Evolutionary conservation across 2,113 vertebrate species (phyloP).

Genomic region (Upupa epops): DNA sequence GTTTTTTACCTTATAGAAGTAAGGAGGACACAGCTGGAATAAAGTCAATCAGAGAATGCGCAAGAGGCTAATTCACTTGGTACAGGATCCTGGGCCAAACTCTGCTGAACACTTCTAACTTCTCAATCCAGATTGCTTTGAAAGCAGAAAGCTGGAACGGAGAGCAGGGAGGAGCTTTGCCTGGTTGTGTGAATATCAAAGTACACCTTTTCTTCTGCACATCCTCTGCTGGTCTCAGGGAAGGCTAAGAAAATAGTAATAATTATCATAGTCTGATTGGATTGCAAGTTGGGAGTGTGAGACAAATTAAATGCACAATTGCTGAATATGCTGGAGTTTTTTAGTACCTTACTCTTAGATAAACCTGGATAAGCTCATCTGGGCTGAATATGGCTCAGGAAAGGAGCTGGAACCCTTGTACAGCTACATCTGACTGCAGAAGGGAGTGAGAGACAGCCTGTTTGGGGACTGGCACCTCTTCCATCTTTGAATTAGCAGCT

Average conservation of each 20-base stretch:
- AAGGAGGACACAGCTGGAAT: background rate
- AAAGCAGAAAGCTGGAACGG: background rate
- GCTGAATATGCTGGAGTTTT: background rate
- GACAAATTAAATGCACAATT: background rate
- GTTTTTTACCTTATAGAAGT: background rate
- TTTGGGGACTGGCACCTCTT: conserved; percentile 24
- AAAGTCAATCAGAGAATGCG: background rate
- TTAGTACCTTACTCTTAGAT: background rate
- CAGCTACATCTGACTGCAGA: background rate
- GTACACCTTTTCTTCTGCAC: background rate
- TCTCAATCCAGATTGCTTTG: conserved; percentile 3
- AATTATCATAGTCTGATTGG: background rate
- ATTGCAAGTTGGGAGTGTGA: background rate
- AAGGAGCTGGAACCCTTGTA: background rate
- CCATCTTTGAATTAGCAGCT: conserved; percentile 15
- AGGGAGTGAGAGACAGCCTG: background rate
- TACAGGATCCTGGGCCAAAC: background rate
- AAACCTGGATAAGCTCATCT: background rate
- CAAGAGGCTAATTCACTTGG: background rate
- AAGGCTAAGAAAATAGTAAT: background rate
- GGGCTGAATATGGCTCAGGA: background rate
- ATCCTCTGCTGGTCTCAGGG: background rate
- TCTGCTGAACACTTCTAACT: background rate
- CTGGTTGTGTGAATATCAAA: background rate
- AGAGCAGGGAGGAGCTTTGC: background rate